These are phyloP conservation scores for Lamproptera curius DNA, from an alignment of 2,888 invertebrate genomes.

Conservation along the genomic window DNA sequence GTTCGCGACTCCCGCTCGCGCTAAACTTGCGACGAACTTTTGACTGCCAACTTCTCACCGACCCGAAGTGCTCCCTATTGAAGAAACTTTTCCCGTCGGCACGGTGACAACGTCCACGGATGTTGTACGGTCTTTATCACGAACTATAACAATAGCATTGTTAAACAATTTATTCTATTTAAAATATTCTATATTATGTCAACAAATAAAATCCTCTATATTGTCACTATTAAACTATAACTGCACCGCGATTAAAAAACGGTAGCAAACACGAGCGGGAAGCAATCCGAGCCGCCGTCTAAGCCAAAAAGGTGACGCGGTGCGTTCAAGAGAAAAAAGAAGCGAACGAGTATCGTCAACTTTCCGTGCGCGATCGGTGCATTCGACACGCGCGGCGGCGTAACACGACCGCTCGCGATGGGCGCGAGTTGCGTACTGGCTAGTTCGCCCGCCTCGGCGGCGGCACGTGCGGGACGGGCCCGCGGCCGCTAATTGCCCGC, in stretches of 20 bases:
- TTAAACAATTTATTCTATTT: background rate
- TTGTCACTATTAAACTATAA: background rate
- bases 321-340: background rate
- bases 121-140: conserved; percentile 29
- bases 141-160: no score
- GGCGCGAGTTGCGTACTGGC: conserved; percentile 70
- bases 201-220: background rate
- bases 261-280: no score
- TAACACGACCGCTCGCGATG: conserved; percentile 63
- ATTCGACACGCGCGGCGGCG: conserved; percentile 22
- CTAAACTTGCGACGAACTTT: conserved; percentile 64
- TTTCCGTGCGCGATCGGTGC: conserved; percentile 9
- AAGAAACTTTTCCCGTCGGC: conserved; percentile 53
- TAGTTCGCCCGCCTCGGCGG: conserved; percentile 26
- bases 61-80: conserved; percentile 51
- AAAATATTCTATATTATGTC: background rate
- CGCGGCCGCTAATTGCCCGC: conserved; percentile 69
- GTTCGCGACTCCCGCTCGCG: conserved; percentile 49
- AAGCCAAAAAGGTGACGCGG: no score
- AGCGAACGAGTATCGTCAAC: conserved; percentile 29
- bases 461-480: conserved; percentile 58
- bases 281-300: no score
- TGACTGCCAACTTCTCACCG: conserved; percentile 61
- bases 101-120: conserved; percentile 26
- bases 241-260: no score